Evolutionary conservation across 35 echinoderm and acorn worm species (phyloP).

Genomic region (Apostichopus parvimensis): DNA sequence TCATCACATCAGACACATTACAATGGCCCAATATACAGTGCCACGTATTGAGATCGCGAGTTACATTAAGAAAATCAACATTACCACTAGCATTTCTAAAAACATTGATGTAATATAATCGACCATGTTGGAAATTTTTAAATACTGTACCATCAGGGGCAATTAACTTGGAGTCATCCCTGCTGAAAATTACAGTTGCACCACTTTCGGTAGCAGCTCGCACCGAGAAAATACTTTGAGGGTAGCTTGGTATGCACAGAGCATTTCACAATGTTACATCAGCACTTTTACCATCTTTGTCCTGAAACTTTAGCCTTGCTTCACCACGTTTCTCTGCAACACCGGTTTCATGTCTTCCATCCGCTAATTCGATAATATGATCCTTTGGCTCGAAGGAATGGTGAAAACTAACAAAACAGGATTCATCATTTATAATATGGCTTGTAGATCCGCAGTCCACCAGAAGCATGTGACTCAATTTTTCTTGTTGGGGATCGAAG

Average conservation of each 20-base stretch:
- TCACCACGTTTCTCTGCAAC: slow-evolving; percentile 36
- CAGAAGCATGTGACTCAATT: slow-evolving; percentile 27
- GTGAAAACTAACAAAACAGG: slow-evolving; percentile 48
- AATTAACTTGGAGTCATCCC: slow-evolving; percentile 33
- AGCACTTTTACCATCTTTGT: background rate
- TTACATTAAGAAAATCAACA: slow-evolving; percentile 45
- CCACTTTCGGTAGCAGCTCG: slow-evolving; percentile 39
- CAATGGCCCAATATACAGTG: slow-evolving; percentile 55
- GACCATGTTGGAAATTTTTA: slow-evolving; percentile 38
- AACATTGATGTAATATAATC: slow-evolving; percentile 29
- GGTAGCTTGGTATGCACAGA: slow-evolving; percentile 41
- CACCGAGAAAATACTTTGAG: slow-evolving; percentile 59
- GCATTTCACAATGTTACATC: slow-evolving; percentile 23
- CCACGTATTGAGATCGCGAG: slow-evolving; percentile 11
- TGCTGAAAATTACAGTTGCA: slow-evolving; percentile 34
- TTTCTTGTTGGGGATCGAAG: slow-evolving; percentile 16
- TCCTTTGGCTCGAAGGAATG: slow-evolving; percentile 40
- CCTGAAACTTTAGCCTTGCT: slow-evolving; percentile 7
- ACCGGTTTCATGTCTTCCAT: slow-evolving; percentile 34
- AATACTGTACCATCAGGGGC: slow-evolving; percentile 34
- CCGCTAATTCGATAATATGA: slow-evolving; percentile 50
- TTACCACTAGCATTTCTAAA: background rate
- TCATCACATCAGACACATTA: slow-evolving; percentile 43
- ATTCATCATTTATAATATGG: slow-evolving; percentile 58
- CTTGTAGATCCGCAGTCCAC: background rate